A percentile compares a stretch with the other conserved stretches of the same genome.
Conservation (phyloP, 1,140 invertebrate genomes). For the Drosophila suzukii region DNA sequence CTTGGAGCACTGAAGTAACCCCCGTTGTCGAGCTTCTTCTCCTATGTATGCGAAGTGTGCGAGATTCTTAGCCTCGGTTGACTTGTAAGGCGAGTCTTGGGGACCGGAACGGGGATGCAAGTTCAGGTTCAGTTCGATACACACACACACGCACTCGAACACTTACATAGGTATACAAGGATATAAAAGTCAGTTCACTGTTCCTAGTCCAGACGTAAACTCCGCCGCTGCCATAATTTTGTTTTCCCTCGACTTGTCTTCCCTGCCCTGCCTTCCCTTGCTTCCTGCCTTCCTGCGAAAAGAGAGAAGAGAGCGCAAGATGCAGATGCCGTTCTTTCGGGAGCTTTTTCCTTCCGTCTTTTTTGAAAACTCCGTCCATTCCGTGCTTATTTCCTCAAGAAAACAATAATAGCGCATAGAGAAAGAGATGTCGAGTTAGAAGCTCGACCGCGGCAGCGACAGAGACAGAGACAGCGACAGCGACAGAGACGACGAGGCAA, state of each 20-base stretch:
- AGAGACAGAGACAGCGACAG: conserved; percentile 16
- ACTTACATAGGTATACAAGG: background rate
- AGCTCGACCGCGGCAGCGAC: conserved; percentile 39
- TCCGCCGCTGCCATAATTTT: conserved; percentile 29
- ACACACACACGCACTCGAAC: conserved; percentile 12
- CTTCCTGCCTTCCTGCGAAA: conserved; percentile 4
- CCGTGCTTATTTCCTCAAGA: conserved; percentile 73
- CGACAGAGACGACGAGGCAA: conserved; percentile 27
- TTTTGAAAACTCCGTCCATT: conserved; percentile 48
- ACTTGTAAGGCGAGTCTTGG: conserved; percentile 7
- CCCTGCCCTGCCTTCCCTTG: conserved; percentile 8
- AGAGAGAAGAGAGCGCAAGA: conserved; percentile 46
- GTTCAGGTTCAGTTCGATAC: conserved; percentile 47
- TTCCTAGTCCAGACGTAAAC: conserved; percentile 44
- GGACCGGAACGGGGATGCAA: conserved; percentile 21
- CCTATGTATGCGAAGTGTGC: conserved; percentile 4
- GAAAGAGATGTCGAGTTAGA: conserved; percentile 63
- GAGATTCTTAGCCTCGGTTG: conserved; percentile 21
- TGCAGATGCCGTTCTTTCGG: conserved; percentile 60
- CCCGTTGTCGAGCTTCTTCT: conserved; percentile 43
- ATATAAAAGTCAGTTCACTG: conserved; percentile 14
- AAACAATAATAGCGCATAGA: conserved; percentile 71
- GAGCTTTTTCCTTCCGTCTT: conserved; percentile 45
- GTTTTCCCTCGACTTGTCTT: conserved; percentile 31
- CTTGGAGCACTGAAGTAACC: conserved; percentile 64